A percentile compares a stretch with the other conserved stretches of the same genome.
Conservation (phyloP, 2,888 invertebrate genomes). For the Allolobophora icterica region DNA sequence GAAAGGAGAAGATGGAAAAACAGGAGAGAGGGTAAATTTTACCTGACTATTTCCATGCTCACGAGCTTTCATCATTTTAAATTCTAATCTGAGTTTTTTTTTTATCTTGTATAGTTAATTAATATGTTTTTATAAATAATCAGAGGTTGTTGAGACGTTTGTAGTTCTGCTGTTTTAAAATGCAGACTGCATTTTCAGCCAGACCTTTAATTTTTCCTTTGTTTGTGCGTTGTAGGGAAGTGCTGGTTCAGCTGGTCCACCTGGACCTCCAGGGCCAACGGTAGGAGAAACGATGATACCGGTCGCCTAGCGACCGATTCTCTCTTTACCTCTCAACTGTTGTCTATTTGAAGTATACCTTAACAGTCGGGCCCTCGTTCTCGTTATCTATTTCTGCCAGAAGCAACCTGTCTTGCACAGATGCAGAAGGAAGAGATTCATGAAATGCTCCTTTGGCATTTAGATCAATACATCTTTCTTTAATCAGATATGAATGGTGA, state of each 20-base stretch:
- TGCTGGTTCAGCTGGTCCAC: conserved; percentile 21
- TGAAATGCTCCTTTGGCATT: too few species aligned
- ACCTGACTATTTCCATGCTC: neutral
- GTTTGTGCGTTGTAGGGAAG: conserved; percentile 9
- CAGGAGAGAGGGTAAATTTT: conserved; percentile 40
- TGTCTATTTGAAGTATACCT: neutral
- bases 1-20: conserved; percentile 41
- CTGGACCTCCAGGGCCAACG: conserved; percentile 41
- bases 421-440: too few species aligned
- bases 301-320: neutral
- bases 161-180: neutral
- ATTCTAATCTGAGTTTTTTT: neutral
- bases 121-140: neutral
- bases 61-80: too few species aligned
- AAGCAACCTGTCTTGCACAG: too few species aligned
- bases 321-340: neutral
- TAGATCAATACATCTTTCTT: neutral
- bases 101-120: neutral
- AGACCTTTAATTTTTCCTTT: neutral
- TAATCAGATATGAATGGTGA: neutral
- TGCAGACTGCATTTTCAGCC: neutral
- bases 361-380: neutral
- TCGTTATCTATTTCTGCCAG: neutral
- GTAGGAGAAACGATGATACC: conserved; percentile 15
- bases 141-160: neutral